A percentile compares a stretch with the other conserved stretches of the same genome.
phyloP scores from a whole-genome alignment of 2,113 vertebrate species.

The Perccottus glenii region DNA sequence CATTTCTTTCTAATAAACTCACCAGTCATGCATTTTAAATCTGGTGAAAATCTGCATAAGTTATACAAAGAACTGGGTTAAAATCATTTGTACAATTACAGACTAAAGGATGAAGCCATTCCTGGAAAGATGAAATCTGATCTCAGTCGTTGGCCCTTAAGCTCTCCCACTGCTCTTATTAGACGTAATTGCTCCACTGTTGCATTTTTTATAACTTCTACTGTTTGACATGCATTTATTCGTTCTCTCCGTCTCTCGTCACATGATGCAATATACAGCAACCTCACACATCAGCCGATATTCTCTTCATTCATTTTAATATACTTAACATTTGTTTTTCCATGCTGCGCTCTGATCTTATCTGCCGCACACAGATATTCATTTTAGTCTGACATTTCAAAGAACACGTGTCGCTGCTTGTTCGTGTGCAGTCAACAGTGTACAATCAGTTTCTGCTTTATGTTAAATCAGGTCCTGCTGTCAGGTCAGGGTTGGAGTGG shows the following conservation, averaged over 20 bases:
- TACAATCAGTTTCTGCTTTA: conserved; percentile 34
- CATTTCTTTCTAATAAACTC: no score
- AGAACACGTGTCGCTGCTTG: conserved; percentile 18
- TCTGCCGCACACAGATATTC: conserved; percentile 11
- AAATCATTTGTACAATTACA: conserved; percentile 5
- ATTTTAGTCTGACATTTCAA: conserved; percentile 49
- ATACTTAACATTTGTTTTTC: conserved; percentile 3
- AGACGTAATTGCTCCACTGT: conserved; percentile 15
- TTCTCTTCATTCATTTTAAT: neutral
- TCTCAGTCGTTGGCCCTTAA: conserved; percentile 6
- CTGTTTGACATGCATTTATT: conserved; percentile 38
- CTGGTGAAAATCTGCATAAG: no score
- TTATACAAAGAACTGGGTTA: no score
- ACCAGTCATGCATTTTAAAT: no score
- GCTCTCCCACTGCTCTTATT: conserved; percentile 38
- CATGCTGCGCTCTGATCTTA: neutral
- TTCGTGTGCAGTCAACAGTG: conserved; percentile 19
- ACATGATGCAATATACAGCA: conserved; percentile 39
- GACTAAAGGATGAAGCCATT: conserved; percentile 28
- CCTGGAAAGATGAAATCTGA: conserved; percentile 32
- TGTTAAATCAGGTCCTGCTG: conserved; percentile 19
- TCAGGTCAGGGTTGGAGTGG: no score
- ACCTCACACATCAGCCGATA: neutral
- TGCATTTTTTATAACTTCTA: conserved; percentile 28
- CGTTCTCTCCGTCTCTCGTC: conserved; percentile 17